Evolutionary conservation across 2,888 invertebrate species (phyloP).

Genomic region (Hemistola chrysoprasaria): DNA sequence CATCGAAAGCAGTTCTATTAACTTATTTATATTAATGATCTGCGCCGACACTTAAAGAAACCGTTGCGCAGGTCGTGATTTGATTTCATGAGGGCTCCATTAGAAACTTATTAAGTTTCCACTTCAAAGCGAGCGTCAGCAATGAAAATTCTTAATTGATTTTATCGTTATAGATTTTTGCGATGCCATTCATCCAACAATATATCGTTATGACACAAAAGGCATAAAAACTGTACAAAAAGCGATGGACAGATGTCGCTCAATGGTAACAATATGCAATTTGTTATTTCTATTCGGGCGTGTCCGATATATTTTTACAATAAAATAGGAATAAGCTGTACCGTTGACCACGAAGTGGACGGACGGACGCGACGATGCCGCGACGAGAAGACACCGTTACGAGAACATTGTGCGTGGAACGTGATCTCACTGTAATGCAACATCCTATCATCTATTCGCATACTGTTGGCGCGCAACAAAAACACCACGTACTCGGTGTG

Average conservation of each 20-base stretch:
- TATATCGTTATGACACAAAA: constrained; percentile 45
- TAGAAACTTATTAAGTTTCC: too few relatives aligned
- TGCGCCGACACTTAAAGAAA: constrained; percentile 26
- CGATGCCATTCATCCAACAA: constrained; percentile 33
- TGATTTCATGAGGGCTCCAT: constrained; percentile 28
- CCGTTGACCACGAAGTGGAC: constrained; percentile 59
- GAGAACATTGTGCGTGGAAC: constrained; percentile 58
- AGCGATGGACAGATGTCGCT: constrained; percentile 45
- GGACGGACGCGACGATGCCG: constrained; percentile 38
- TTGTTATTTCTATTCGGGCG: constrained; percentile 50
- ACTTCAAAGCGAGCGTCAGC: constrained; percentile 25
- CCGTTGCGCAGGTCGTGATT: constrained; percentile 32
- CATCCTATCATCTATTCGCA: constrained; percentile 46
- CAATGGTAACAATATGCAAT: constrained; percentile 54
- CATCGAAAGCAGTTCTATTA: constrained; percentile 25
- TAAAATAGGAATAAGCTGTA: constrained; percentile 60
- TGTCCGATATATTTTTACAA: constrained; percentile 55
- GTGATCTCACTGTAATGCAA: constrained; percentile 59
- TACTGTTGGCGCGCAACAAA: constrained; percentile 41
- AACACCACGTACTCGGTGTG: constrained; percentile 23
- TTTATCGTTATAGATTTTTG: constrained; percentile 23
- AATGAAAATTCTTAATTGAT: constrained; percentile 15
- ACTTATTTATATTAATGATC: constrained; percentile 34
- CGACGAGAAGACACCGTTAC: constrained; percentile 51
- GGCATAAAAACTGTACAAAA: constrained; percentile 43